Conservation (phyloP, 2,797 vertebrate genomes). For the Lagodon rhomboides region DNA sequence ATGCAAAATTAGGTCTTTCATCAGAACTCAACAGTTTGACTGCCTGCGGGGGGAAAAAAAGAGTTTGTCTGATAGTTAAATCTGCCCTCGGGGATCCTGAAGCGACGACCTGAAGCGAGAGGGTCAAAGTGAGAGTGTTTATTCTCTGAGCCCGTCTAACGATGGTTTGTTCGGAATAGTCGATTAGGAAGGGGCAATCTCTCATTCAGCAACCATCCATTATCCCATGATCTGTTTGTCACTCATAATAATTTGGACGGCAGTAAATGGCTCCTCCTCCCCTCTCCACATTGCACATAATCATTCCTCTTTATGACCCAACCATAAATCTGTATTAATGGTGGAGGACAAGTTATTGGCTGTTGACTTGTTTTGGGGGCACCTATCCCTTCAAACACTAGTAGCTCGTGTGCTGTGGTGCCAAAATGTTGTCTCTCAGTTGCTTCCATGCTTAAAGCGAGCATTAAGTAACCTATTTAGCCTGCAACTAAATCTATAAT, state of each 20-base stretch:
- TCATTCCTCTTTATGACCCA: constrained; percentile 58
- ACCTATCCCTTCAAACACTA: constrained; percentile 29
- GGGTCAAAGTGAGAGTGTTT: constrained; percentile 53
- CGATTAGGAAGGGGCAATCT: constrained; percentile 34
- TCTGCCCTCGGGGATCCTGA: constrained; percentile 34
- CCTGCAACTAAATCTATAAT: constrained; percentile 58
- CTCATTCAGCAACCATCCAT: constrained; percentile 57
- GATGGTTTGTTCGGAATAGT: constrained; percentile 37
- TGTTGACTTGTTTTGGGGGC: constrained; percentile 35
- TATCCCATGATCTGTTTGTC: constrained; percentile 63
- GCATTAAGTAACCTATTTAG: constrained; percentile 50
- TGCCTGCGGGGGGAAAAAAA: not conserved
- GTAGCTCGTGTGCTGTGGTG: constrained; percentile 11
- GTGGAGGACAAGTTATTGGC: constrained; percentile 42
- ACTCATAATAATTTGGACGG: constrained; percentile 64
- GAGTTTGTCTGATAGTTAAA: constrained; percentile 29
- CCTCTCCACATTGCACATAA: constrained; percentile 57
- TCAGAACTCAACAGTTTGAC: constrained; percentile 46
- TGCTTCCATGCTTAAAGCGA: constrained; percentile 40
- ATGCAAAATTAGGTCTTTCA: constrained; percentile 42
- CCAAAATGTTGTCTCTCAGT: constrained; percentile 28
- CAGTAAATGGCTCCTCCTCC: constrained; percentile 57
- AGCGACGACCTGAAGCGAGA: constrained; percentile 33
- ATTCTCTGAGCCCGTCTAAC: constrained; percentile 55
- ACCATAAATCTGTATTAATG: constrained; percentile 53